phyloP scores from a whole-genome alignment of 2,888 invertebrate genomes.

The Diachrysia chrysitis region DNA sequence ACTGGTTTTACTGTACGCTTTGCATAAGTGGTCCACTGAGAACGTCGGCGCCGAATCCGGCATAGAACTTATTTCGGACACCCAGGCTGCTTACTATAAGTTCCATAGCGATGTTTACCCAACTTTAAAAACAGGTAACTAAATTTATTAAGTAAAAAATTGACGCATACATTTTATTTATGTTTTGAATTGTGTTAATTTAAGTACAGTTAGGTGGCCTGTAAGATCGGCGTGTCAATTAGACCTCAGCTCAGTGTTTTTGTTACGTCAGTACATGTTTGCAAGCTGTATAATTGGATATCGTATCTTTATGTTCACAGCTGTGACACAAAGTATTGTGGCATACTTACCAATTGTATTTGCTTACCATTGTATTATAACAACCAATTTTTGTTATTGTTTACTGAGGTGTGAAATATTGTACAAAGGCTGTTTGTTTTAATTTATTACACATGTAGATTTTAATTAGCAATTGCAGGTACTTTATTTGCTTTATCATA shows the following conservation, averaged over 20 bases:
- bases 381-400: slow-evolving; percentile 20
- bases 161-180: slow-evolving; percentile 11
- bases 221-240: slow-evolving; percentile 65
- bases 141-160: slow-evolving; percentile 25
- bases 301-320: slow-evolving; percentile 42
- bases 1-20: slow-evolving; percentile 90
- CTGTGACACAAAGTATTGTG: slow-evolving; percentile 48
- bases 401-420: slow-evolving; percentile 1
- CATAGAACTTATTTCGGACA: slow-evolving; percentile 61
- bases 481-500: background rate
- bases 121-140: slow-evolving; percentile 78
- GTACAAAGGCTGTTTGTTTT: background rate
- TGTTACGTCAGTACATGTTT: slow-evolving; percentile 63
- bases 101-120: slow-evolving; percentile 82
- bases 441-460: background rate
- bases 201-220: slow-evolving; percentile 66
- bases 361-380: slow-evolving; percentile 33
- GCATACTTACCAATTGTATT: slow-evolving; percentile 36
- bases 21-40: slow-evolving; percentile 90
- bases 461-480: background rate
- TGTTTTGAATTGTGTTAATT: slow-evolving; percentile 25
- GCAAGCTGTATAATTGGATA: slow-evolving; percentile 41
- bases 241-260: slow-evolving; percentile 61
- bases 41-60: slow-evolving; percentile 69
- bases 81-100: slow-evolving; percentile 71